These are phyloP conservation scores for Synanthedon tipuliformis DNA, from an alignment of 2,888 invertebrate genomes.

Conservation along the genomic window DNA sequence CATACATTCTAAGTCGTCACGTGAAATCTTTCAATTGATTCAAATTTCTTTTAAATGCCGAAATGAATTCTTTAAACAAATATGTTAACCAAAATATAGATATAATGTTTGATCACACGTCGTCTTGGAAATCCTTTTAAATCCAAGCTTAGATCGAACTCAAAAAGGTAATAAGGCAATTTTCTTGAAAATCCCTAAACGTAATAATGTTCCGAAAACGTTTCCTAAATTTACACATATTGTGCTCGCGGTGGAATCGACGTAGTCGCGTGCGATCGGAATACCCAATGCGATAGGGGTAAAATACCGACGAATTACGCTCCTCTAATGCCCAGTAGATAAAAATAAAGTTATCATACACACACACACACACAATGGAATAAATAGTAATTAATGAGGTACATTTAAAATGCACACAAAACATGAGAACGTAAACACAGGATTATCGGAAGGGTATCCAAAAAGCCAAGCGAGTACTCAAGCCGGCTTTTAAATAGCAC, in stretches of 20 bases:
- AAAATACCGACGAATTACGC: conserved; percentile 35
- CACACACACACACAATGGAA: background rate
- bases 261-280: conserved; percentile 51
- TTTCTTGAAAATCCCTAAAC: conserved; percentile 67
- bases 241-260: conserved; percentile 57
- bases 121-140: conserved; percentile 44
- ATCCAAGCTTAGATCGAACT: conserved; percentile 54
- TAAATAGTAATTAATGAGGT: background rate
- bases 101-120: conserved; percentile 20
- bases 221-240: conserved; percentile 68
- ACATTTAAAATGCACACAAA: background rate
- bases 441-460: background rate
- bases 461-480: background rate
- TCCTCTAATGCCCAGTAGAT: conserved; percentile 27
- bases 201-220: conserved; percentile 68
- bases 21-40: too few species aligned
- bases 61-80: too few species aligned
- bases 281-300: conserved; percentile 52
- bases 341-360: conserved; percentile 3
- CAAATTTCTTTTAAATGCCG: too few species aligned
- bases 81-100: background rate
- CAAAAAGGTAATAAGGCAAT: conserved; percentile 67
- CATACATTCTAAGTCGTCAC: too few species aligned
- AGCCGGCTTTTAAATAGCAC: conserved; percentile 44
- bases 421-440: background rate